These are phyloP conservation scores for Mesodorylaimus sp. DNA, from an alignment of 2,888 invertebrate genomes.

Conservation along the genomic window DNA sequence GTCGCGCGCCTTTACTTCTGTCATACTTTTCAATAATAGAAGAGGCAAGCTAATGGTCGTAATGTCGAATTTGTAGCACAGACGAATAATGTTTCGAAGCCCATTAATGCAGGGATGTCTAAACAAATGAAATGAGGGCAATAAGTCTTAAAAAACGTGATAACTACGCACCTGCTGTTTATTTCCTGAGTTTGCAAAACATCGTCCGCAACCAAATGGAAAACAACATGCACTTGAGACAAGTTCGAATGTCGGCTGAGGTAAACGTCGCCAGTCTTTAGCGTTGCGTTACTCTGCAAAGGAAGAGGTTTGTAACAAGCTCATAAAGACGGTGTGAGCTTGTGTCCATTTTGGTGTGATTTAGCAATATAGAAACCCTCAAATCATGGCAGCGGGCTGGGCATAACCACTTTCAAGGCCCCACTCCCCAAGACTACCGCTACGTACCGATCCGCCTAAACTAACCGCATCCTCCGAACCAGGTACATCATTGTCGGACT, in stretches of 20 bases:
- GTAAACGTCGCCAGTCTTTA: conserved; percentile 33
- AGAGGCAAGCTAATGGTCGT: conserved; percentile 80
- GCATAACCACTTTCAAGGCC: background rate
- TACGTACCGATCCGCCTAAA: too few relatives aligned
- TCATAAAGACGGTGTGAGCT: too few relatives aligned
- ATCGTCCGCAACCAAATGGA: conserved; percentile 82
- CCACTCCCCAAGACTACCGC: too few relatives aligned
- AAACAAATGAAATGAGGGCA: conserved; percentile 37
- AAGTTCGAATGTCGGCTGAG: conserved; percentile 63
- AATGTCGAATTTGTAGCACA: conserved; percentile 82
- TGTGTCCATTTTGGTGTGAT: background rate
- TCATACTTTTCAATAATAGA: conserved; percentile 73
- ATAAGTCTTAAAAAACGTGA: background rate
- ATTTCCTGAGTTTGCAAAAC: conserved; percentile 49
- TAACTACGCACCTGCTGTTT: conserved; percentile 36
- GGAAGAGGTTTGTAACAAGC: conserved; percentile 13
- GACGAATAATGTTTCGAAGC: conserved; percentile 76
- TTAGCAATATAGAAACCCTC: background rate
- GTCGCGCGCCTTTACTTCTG: conserved; percentile 49
- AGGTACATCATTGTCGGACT: too few relatives aligned
- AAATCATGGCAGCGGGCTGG: background rate
- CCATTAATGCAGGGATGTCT: conserved; percentile 76
- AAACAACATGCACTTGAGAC: conserved; percentile 78
- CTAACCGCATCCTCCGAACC: too few relatives aligned
- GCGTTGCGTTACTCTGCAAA: conserved; percentile 8